Evolutionary conservation across 2,888 invertebrate genomes (phyloP).

Genomic region (Eupeodes luniger): DNA sequence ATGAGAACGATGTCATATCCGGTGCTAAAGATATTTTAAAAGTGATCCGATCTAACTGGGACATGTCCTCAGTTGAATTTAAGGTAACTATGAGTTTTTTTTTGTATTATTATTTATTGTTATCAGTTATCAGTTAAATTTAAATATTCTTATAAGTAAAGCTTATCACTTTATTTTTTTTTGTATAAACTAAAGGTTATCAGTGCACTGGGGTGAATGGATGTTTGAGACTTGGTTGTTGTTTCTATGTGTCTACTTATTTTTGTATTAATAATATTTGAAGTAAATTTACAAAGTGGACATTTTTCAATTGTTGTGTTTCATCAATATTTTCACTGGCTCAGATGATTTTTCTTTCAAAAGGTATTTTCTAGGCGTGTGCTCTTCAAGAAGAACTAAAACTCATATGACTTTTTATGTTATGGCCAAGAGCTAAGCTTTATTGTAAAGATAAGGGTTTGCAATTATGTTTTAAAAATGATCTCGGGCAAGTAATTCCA

Average conservation of each 20-base stretch:
- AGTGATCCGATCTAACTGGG: conserved; percentile 90
- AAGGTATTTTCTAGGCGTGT: too few relatives aligned
- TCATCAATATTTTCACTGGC: too few relatives aligned
- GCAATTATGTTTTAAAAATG: too few relatives aligned
- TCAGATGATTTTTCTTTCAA: too few relatives aligned
- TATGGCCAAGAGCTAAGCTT: too few relatives aligned
- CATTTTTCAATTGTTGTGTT: too few relatives aligned
- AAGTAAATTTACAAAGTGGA: too few relatives aligned
- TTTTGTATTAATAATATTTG: too few relatives aligned
- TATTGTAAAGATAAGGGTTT: too few relatives aligned
- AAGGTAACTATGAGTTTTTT: conserved; percentile 86
- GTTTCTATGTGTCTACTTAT: not conserved
- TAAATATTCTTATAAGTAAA: not conserved
- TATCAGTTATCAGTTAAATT: not conserved
- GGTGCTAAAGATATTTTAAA: conserved; percentile 89
- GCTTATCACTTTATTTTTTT: conserved; percentile 4
- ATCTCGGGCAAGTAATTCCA: too few relatives aligned
- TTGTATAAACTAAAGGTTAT: not conserved
- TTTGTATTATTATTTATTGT: conserved; percentile 26
- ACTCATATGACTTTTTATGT: too few relatives aligned
- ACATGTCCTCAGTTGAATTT: conserved; percentile 87
- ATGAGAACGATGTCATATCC: conserved; percentile 88
- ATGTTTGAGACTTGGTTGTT: not conserved
- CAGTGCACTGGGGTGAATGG: not conserved
- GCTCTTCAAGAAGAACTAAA: too few relatives aligned